phyloP scores from a whole-genome alignment of 2,113 vertebrate genomes.

The Crypturellus undulatus region DNA sequence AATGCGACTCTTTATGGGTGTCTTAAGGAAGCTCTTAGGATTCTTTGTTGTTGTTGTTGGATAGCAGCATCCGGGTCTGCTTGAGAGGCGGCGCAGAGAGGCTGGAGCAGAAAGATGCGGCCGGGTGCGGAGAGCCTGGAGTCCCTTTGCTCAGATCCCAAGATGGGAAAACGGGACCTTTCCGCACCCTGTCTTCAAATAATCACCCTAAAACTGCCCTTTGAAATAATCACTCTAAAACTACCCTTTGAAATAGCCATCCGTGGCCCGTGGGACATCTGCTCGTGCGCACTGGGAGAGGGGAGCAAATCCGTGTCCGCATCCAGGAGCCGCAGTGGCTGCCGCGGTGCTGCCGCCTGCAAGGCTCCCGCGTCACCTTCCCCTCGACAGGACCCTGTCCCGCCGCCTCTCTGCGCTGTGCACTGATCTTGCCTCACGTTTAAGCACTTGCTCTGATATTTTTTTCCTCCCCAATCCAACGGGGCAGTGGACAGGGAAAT shows the following conservation, averaged over 20 bases:
- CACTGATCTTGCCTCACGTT: neutral
- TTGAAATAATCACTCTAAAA: neutral
- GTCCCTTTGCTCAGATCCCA: neutral
- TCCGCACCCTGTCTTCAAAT: neutral
- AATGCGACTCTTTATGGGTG: conserved; percentile 19
- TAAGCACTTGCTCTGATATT: neutral
- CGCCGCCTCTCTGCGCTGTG: neutral
- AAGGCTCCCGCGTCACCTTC: neutral
- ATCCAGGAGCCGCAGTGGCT: too few species aligned
- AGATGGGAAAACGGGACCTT: neutral
- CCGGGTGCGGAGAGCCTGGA: neutral
- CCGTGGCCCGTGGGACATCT: too few species aligned
- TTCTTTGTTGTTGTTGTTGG: neutral
- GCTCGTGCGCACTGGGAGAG: too few species aligned
- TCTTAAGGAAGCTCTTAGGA: neutral
- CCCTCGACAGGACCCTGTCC: rapidly evolving
- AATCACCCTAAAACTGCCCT: rapidly evolving
- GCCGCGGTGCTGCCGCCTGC: too few species aligned
- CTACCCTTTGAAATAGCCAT: too few species aligned
- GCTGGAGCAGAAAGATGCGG: neutral
- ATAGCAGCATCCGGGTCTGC: neutral
- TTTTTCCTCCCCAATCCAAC: neutral
- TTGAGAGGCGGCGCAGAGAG: neutral
- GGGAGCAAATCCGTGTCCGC: too few species aligned
- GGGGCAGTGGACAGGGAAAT: rapidly evolving